A percentile compares a stretch with the other conserved stretches of the same genome.
These are phyloP conservation scores for Dusona sp. DNA, from an alignment of 2,888 invertebrate genomes.

Conservation along the genomic window DNA sequence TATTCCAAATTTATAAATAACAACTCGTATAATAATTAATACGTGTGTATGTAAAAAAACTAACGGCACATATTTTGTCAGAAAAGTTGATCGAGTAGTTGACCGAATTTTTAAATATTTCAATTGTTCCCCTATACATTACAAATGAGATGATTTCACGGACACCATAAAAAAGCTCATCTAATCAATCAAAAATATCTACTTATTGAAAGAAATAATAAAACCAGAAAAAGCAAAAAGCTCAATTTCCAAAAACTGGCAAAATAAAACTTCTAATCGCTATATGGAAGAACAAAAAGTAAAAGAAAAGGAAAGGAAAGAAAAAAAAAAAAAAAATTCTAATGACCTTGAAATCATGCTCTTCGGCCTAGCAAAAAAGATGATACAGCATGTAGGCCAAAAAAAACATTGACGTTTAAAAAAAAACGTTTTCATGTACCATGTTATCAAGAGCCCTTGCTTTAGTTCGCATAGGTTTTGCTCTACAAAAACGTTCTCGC, in stretches of 20 bases:
- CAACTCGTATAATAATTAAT: too few species aligned
- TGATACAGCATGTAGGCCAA: constrained; percentile 48
- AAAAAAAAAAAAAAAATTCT: constrained; percentile 23
- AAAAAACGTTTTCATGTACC: constrained; percentile 51
- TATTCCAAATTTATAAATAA: too few species aligned
- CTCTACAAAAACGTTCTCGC: constrained; percentile 62
- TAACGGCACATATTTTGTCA: neutral
- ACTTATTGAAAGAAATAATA: constrained; percentile 6
- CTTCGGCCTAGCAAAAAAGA: constrained; percentile 44
- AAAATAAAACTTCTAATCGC: constrained; percentile 30
- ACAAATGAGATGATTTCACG: constrained; percentile 40
- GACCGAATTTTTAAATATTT: neutral
- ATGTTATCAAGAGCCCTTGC: constrained; percentile 56
- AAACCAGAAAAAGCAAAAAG: neutral
- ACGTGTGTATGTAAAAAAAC: neutral
- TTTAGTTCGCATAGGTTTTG: constrained; percentile 53
- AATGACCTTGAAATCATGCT: constrained; percentile 63
- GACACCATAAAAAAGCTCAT: constrained; percentile 43
- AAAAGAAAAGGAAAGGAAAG: too few species aligned
- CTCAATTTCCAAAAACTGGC: neutral
- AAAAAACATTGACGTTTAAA: constrained; percentile 48
- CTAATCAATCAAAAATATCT: neutral
- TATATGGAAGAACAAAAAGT: constrained; percentile 1
- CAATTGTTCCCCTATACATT: neutral
- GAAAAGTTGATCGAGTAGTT: neutral